A percentile compares a stretch with the other conserved stretches of the same genome.
phyloP scores from a whole-genome alignment of 2,113 vertebrate species.

The Lycaon pictus region DNA sequence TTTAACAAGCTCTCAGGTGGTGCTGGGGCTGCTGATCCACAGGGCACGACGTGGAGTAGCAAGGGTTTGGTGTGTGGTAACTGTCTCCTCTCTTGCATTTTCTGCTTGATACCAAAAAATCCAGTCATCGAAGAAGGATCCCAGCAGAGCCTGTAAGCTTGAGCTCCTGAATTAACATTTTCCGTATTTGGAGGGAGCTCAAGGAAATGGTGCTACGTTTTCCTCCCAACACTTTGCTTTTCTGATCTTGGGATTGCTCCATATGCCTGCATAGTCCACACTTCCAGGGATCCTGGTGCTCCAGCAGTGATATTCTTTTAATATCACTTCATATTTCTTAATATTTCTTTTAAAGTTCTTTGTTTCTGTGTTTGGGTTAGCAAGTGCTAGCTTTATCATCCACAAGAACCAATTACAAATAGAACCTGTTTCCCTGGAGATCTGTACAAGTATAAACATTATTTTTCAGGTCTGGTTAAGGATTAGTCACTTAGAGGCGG shows the following conservation, averaged over 20 bases:
- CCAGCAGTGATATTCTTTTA: background rate
- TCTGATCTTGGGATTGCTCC: background rate
- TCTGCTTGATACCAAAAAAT: background rate
- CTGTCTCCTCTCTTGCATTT: background rate
- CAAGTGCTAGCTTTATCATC: background rate
- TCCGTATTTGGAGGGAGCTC: background rate
- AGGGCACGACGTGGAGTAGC: background rate
- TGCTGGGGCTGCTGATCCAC: background rate
- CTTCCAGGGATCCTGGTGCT: background rate
- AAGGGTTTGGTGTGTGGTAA: background rate
- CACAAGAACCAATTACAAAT: background rate
- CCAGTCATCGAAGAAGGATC: background rate
- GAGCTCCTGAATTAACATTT: background rate
- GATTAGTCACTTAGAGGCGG: background rate
- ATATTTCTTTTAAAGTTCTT: background rate
- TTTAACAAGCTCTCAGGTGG: background rate
- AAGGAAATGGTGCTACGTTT: background rate
- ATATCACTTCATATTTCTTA: too few species aligned
- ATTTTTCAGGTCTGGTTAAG: background rate
- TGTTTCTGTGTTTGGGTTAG: background rate
- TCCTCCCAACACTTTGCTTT: slow-evolving; percentile 15
- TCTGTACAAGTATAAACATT: background rate
- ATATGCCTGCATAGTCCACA: background rate
- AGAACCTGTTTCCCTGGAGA: background rate
- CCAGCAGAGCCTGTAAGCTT: background rate